Evolutionary conservation across 2,888 invertebrate species (phyloP), one percentile per base, ranked within the genome.

Genomic region (Lutraria lutraria): DNA sequence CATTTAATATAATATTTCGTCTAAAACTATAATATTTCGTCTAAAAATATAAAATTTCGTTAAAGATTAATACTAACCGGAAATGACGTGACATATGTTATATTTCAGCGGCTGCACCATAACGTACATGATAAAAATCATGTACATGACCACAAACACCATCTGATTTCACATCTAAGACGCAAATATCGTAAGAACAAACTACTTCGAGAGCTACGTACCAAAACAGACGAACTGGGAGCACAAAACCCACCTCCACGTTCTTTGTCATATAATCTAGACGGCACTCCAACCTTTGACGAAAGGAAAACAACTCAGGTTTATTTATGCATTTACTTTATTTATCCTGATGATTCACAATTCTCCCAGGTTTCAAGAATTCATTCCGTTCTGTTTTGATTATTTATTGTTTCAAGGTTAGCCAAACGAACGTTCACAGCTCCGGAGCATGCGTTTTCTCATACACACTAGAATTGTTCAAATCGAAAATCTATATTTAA

Each of bases 171-270:
- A 16, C 85, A 88, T 82, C 79, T 91, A 25, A 34, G 91, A 25
- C 86, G 84, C 12, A 91, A 91, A 81, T 88, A 88, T 52, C 81
- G 79, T 43, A 86, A 85, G 54, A 91, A 91, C 79, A 87, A 88
- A 76, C 79, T 80, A 52, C 83, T 88, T 13, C 68, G 81, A n/a
- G 81, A 72, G 43, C 53, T 86, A 68, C 81, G 82, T 10, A 52
- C 81, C 12, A 86, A 81, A 68, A 34, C 53, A 21, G 80, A 86
- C 6, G 81, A 63, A 52, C 52, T 29, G 81, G 31, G 29, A 53
- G 52, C 81, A 4, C 81, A 81, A 6, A 52, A 25, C 0, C 13
- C 52, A 34, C 86, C 82, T 6, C 86, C 86, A 15, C 60, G 52
- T 12, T 81, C 72, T 72, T 54, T 81, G 8, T 86, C 86, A 0